phyloP scores from a whole-genome alignment of 2,888 invertebrate species.

The Helobdella robusta region DNA sequence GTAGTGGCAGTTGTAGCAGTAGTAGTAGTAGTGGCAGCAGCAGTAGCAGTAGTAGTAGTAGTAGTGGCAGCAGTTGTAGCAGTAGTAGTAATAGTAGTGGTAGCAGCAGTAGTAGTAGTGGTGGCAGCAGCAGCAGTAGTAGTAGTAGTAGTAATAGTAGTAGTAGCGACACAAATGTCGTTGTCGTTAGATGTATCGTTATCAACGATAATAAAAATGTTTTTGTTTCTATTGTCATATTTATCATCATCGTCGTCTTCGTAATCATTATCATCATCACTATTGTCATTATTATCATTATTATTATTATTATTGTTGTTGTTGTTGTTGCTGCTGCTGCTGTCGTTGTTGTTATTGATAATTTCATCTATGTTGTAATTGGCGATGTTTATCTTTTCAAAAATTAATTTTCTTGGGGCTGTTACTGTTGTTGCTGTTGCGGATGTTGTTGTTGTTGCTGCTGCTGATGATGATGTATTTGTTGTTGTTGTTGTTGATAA shows the following conservation, averaged over 20 bases:
- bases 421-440: not conserved
- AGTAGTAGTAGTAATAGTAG: not conserved
- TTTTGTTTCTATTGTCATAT: not conserved
- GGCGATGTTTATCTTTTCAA: not conserved
- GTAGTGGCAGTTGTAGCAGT: no score
- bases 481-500: not conserved
- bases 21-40: not conserved
- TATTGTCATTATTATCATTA: not conserved
- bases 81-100: no score
- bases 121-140: not conserved
- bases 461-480: no score
- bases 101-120: no score
- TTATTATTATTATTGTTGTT: not conserved
- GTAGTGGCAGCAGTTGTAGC: not conserved
- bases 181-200: not conserved
- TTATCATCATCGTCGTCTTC: constrained; percentile 4
- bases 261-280: not conserved
- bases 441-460: not conserved
- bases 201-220: not conserved
- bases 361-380: not conserved
- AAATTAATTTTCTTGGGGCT: not conserved
- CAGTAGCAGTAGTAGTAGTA: not conserved
- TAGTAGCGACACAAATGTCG: not conserved
- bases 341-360: constrained; percentile 8
- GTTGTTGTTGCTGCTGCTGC: not conserved